These are phyloP conservation scores for Madoqua kirkii DNA, from an alignment of 2,113 vertebrate species.

Conservation along the genomic window DNA sequence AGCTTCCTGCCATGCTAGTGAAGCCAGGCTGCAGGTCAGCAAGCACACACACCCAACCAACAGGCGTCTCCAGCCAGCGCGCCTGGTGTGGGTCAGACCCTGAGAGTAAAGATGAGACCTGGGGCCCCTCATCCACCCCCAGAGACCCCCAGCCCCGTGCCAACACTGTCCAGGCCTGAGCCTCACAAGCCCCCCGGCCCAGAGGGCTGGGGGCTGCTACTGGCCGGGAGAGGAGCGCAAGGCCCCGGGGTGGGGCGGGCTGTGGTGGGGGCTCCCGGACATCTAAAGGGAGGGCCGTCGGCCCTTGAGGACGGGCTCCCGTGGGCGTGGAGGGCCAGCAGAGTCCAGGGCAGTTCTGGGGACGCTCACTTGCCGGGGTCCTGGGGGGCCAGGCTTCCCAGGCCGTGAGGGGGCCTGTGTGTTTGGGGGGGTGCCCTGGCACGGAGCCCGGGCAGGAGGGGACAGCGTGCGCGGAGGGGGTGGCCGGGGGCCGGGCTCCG, in stretches of 20 bases:
- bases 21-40: background rate
- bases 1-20: background rate
- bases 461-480: background rate
- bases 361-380: fast-evolving
- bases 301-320: background rate
- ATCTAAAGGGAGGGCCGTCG: background rate
- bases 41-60: background rate
- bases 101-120: background rate
- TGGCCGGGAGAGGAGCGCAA: background rate
- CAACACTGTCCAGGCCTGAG: background rate
- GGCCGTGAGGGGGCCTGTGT: background rate
- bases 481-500: background rate
- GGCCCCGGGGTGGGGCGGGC: background rate
- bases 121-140: background rate
- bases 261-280: background rate
- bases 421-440: background rate
- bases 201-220: background rate
- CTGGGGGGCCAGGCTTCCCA: background rate
- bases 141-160: background rate
- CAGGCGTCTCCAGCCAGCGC: background rate
- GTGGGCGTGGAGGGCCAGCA: background rate
- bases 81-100: background rate
- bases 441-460: background rate
- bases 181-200: too few species aligned
- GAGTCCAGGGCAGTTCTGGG: too few species aligned